Evolutionary conservation across 2,797 vertebrate genomes (phyloP).

Genomic region (Gymnothorax javanicus): DNA sequence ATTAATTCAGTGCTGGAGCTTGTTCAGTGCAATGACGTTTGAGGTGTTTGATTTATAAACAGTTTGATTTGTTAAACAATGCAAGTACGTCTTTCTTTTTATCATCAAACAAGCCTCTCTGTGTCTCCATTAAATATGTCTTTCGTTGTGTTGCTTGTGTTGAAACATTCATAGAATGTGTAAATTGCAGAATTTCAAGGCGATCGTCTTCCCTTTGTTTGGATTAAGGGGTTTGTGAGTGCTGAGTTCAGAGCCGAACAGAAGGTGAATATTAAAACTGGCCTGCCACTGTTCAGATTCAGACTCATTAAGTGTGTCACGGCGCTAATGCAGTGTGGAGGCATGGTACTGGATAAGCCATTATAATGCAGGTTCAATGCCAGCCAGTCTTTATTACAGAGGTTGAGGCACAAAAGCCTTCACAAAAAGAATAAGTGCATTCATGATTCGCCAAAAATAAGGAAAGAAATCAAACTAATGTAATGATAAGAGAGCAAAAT

Average conservation of each 20-base stretch:
- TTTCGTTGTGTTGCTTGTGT: not conserved
- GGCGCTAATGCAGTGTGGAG: not conserved
- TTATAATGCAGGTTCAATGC: not conserved
- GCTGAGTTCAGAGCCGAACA: not conserved
- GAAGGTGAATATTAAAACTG: not conserved
- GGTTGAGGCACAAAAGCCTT: not conserved
- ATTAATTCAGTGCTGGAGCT: not conserved
- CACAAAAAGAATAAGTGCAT: too few relatives aligned
- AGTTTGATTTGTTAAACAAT: slow-evolving; percentile 9
- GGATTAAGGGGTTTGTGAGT: not conserved
- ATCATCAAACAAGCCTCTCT: not conserved
- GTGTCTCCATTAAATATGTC: not conserved
- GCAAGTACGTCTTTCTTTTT: not conserved
- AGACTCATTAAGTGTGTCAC: not conserved
- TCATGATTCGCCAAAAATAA: too few relatives aligned
- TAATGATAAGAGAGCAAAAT: too few relatives aligned
- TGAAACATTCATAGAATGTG: slow-evolving; percentile 19
- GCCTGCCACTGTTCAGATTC: not conserved
- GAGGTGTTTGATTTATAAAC: not conserved
- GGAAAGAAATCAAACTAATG: too few relatives aligned
- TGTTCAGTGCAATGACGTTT: not conserved
- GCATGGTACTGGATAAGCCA: not conserved
- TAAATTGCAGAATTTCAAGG: not conserved
- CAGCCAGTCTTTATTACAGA: not conserved
- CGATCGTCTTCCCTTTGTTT: not conserved